phyloP scores from a whole-genome alignment of 2,888 invertebrate species.

The Tipula lateralis region DNA sequence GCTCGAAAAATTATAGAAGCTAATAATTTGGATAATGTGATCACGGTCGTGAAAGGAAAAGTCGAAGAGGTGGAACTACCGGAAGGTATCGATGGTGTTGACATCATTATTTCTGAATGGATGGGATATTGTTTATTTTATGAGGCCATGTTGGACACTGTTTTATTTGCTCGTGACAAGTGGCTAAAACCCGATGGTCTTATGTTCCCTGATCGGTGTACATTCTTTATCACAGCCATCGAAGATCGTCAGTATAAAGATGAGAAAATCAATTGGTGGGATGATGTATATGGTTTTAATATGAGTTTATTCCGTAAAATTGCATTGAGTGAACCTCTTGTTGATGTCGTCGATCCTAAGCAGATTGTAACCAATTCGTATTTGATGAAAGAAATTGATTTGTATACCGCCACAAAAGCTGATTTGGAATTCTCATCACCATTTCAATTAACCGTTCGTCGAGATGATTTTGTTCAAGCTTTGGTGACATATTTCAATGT shows the following conservation, averaged over 20 bases:
- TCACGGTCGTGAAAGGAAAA: conserved; percentile 83
- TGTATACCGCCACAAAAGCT: conserved; percentile 94
- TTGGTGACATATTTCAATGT: conserved; percentile 98
- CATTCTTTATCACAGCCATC: conserved; percentile 87
- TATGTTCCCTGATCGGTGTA: conserved; percentile 91
- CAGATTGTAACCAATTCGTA: conserved; percentile 96
- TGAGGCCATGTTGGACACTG: conserved; percentile 99
- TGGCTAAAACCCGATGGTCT: conserved; percentile 82
- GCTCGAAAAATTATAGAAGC: conserved; percentile 91
- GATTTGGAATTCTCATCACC: conserved; percentile 90
- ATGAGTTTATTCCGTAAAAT: conserved; percentile 98
- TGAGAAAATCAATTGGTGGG: conserved; percentile 99
- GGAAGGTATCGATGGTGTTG: conserved; percentile 83
- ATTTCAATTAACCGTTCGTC: conserved; percentile 73
- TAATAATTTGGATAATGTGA: conserved; percentile 71
- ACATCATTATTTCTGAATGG: conserved; percentile 82
- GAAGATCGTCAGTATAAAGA: conserved; percentile 99
- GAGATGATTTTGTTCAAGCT: conserved; percentile 96
- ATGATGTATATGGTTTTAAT: conserved; percentile 98
- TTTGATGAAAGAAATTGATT: conserved; percentile 93
- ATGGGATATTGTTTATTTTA: conserved; percentile 88
- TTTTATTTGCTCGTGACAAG: conserved; percentile 95
- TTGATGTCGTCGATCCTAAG: conserved; percentile 97
- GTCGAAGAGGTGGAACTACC: conserved; percentile 94
- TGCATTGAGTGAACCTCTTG: conserved; percentile 95